Conservation (phyloP, 2,888 invertebrate species). For the Allolobophora icterica region DNA sequence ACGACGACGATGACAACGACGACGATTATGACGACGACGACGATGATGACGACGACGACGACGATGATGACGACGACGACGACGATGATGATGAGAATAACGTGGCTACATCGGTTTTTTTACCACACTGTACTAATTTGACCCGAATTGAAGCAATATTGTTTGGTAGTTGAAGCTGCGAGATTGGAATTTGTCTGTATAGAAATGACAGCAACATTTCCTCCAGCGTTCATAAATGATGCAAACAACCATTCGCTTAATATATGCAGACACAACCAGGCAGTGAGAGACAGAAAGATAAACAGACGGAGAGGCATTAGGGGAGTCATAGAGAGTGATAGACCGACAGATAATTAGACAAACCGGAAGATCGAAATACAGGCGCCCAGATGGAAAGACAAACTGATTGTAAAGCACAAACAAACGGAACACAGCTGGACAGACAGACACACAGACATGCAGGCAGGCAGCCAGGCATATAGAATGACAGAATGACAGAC, state of each 20-base stretch:
- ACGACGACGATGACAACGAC: slow-evolving; percentile 31
- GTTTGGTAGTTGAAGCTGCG: background rate
- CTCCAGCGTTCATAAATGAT: background rate
- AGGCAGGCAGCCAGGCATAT: too few species aligned
- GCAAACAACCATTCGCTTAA: background rate
- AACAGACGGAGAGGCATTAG: too few species aligned
- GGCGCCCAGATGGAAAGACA: too few species aligned
- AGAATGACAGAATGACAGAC: too few species aligned
- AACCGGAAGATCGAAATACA: too few species aligned
- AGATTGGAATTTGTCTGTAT: background rate
- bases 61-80: background rate
- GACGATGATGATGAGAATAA: too few species aligned
- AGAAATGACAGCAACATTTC: background rate
- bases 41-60: slow-evolving; percentile 30
- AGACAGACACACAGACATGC: too few species aligned
- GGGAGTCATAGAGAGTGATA: background rate
- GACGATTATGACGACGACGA: slow-evolving; percentile 33
- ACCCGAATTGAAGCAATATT: background rate
- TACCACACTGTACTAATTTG: background rate
- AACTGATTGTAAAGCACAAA: too few species aligned
- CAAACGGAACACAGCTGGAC: too few species aligned
- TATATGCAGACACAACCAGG: background rate
- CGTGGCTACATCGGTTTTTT: background rate
- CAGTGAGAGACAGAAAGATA: background rate
- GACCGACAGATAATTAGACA: too few species aligned